Evolutionary conservation across 1,140 invertebrate species (phyloP), one percentile per base, ranked within the genome.

Genomic region (Nomia melanderi): DNA sequence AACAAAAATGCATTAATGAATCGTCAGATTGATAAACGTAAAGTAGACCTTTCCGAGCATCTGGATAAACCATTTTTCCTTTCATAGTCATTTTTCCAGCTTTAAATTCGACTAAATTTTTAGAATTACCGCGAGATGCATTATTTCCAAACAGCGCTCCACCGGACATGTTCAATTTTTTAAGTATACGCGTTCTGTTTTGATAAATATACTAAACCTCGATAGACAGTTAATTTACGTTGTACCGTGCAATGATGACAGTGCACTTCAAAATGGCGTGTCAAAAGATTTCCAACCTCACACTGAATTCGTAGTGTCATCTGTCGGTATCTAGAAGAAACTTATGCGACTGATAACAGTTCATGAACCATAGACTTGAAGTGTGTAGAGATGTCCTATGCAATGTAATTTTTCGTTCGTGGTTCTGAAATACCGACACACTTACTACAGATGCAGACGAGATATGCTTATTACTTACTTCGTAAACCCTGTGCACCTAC

Each of bases 1-100:
- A 99, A 91, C 97, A 99, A 88, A 99, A 98, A 93, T 99, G 98
- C 95, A 98, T 98, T 29, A 99, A 93, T 11, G 97, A 97, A 92
- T 99, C 99, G 78, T 99, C 98, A 29, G 97, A 96, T 88, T 99
- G 98, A 90, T 98, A 97, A 71, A 99, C 95, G 91, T 98, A 99
- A 2, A 99, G 93, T 27, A 97, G 91, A 17, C 98, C 98, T 92
- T 99, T 99, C 83, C 98, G 95, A 81, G 97, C 98, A 90, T 99
- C 98, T 0, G 99, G 97, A 90, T 97, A 95, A 12, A 99, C 98
- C 95, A 97, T 98, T 88, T 97, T 97, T 50, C 97, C 97, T 90
- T 98, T 97, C 93, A 98, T 94, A 66, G 95, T 96, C 98, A 99
- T 99, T 94, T 98, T 98, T 23, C 98, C 98, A 73, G 98, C 98